phyloP scores from a whole-genome alignment of 2,888 invertebrate species.

The Chaetogeoica ovagalla region DNA sequence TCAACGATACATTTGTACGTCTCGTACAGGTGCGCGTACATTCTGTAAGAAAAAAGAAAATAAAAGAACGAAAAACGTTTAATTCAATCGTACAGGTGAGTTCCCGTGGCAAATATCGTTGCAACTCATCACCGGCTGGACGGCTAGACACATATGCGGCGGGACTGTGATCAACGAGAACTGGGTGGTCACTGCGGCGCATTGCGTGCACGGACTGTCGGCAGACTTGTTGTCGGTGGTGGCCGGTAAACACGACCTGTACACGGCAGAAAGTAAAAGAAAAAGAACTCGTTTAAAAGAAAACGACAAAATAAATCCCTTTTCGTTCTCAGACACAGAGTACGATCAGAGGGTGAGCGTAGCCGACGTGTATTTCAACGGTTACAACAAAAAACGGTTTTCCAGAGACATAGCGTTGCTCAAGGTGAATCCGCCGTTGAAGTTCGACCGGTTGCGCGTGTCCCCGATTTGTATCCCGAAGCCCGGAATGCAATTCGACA shows the following conservation, averaged over 20 bases:
- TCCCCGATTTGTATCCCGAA: constrained; percentile 60
- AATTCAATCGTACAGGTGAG: constrained; percentile 56
- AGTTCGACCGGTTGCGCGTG: constrained; percentile 57
- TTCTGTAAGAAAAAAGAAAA: too few relatives aligned
- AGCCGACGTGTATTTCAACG: constrained; percentile 17
- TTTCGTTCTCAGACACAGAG: background rate
- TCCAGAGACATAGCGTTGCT: constrained; percentile 58
- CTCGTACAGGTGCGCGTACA: too few relatives aligned
- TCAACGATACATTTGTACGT: too few relatives aligned
- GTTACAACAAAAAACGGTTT: constrained; percentile 55
- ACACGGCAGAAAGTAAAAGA: constrained; percentile 57
- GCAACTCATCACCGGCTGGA: constrained; percentile 56
- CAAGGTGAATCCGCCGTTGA: constrained; percentile 56
- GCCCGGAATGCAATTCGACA: constrained; percentile 52
- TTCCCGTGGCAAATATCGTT: constrained; percentile 59
- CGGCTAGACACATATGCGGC: constrained; percentile 57
- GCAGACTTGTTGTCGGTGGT: constrained; percentile 57
- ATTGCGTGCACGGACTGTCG: constrained; percentile 57
- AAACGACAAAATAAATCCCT: background rate
- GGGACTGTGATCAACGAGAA: constrained; percentile 57
- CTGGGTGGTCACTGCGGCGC: constrained; percentile 58
- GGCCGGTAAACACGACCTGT: constrained; percentile 58
- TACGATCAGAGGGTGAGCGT: constrained; percentile 26
- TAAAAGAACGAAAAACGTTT: too few relatives aligned
- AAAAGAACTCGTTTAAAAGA: too few relatives aligned